These are phyloP conservation scores for Pedionomus torquatus DNA, from an alignment of 2,113 vertebrate species.

Conservation along the genomic window DNA sequence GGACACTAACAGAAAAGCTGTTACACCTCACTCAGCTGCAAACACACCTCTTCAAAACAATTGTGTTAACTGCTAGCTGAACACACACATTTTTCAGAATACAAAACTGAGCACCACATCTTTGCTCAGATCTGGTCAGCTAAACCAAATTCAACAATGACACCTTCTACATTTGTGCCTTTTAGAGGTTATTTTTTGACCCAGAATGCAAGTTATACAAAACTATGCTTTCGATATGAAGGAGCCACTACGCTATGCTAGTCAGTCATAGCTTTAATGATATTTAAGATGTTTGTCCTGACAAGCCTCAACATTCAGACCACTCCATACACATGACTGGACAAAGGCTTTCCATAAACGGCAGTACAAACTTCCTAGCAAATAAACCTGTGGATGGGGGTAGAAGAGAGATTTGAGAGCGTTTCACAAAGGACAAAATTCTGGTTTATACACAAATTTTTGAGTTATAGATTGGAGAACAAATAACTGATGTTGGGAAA, in stretches of 20 bases:
- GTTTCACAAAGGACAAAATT: neutral
- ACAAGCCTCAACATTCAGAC: neutral
- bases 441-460: neutral
- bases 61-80: neutral
- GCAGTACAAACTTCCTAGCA: neutral
- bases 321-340: fast-evolving
- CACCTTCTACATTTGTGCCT: neutral
- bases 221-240: neutral
- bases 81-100: neutral
- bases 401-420: neutral
- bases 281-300: neutral
- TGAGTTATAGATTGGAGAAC: neutral
- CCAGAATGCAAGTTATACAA: neutral
- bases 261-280: neutral
- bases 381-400: neutral
- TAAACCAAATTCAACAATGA: neutral
- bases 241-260: neutral
- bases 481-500: neutral
- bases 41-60: neutral
- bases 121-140: neutral
- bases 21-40: neutral
- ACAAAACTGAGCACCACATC: neutral
- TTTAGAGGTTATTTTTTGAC: neutral
- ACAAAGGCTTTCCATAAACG: neutral
- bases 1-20: neutral